Evolutionary conservation across 2,113 vertebrate species (phyloP), one percentile per base, ranked within the genome.

Genomic region (Forbesichthys agassizii): DNA sequence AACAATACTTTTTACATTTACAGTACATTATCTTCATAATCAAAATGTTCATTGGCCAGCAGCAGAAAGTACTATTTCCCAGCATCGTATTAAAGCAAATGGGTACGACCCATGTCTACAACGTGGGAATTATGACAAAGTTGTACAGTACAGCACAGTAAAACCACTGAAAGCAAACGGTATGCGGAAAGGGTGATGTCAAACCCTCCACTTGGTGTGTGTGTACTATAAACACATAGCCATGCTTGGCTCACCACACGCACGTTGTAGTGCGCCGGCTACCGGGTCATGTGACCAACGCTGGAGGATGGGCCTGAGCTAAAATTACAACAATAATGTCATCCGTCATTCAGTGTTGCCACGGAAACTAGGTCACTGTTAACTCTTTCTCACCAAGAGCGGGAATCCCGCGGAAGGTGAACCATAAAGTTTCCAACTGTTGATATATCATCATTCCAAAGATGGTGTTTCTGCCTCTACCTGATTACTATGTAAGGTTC

Each of bases 351-450:
- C 84, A 87, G 69, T 84, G 89, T 92, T 89, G 84, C 91, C 85
- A 88, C 79, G 81, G 88, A 92, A 93, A 90, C 87, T 90, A 86
- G 91, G 92, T 91, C 90, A 90, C 71, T 0, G 53, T 91, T 92
- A 92, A 93, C 89, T 86, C 88, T 81, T 90, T 64, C 80, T 53
- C 13, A 55, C 46, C 49, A 20, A 55, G 61, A 61, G 55, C 3
- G 83, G 88, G 84, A 86, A 90, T 88, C 88, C 86, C 86, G 79
- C 33, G 55, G 67, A 1, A 64, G 66, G 61, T 69, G 33, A 27
- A 11, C 66, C 46, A 60, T 48, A 52, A 75, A 75, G 18, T 33
- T 69, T 80, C 78, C 77, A 78, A 71, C 63, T 79, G 78, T 72
- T 1, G 60, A 69, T 75, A 77, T 59, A 59, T 57, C 54, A 8